Base-by-base conservation (phyloP, 2,888 invertebrate genomes). In the Oxycera nigricornis region DNA sequence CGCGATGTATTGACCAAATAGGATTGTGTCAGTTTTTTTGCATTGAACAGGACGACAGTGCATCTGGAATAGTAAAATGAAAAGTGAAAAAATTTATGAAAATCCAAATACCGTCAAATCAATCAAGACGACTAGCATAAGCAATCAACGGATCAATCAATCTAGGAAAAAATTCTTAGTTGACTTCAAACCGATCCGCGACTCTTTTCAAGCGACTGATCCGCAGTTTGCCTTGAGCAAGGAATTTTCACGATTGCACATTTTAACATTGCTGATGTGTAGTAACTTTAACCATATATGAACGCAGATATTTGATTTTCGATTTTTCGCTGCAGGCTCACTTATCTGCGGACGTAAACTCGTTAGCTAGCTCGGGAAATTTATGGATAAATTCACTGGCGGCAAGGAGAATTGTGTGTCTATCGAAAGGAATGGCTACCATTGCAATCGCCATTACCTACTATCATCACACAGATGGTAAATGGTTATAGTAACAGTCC, bases 31-130 rank as follows among this genome's bases (percentile, higher is more conserved):
- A 94, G 94, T 83, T 94, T 93, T 79, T 91, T 90, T 74, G 91
- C 90, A 87, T 97, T 96, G 89, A 96, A 95, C 77, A 97, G 88
- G 75, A 98, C 96, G 78, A 97, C 93, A 39, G 97, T 96, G 87
- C 97, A 98, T 86, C 98, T 98, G 89, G 20, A 89, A 87, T 65
- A 79, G 80, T 6, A n/a, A 62, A 20, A 75, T 65, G 1, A 46
- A 9, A 9, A 39, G 0, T 39, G 39, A 55, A 59, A 26, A 59
- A 2, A 28, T 55, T 55, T 39, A 7, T 39, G 14, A 39, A 0
- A 39, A 9, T 39, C 14, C 14, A 14, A 55, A 55, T 24, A 55
- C 11, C 17, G 17, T 17, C 11, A 55, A 55, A 17, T 7, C 9
- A 55, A 24, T 65, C 22, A 65, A 65, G 41, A 20, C 1, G 41